Percentiles rank a stretch among this genome's conserved stretches.
These are phyloP conservation scores for Discoglossus pictus DNA, from an alignment of 2,797 vertebrate species.

Conservation along the genomic window DNA sequence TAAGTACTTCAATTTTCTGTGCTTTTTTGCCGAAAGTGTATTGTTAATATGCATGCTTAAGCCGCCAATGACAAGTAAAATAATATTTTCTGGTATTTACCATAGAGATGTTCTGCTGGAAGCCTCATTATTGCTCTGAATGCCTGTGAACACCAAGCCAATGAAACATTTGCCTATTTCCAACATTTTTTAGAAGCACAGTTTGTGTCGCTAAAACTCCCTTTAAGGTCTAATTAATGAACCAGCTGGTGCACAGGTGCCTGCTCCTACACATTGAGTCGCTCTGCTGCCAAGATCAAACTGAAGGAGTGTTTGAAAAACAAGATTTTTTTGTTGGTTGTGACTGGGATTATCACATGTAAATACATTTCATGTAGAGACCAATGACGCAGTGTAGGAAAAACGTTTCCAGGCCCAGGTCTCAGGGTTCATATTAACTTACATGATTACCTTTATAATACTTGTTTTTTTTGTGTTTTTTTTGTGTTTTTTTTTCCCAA, in stretches of 20 bases:
- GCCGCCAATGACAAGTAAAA: constrained; percentile 30
- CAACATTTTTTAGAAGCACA: constrained; percentile 28
- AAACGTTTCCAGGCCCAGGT: background rate
- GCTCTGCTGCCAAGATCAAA: constrained; percentile 31
- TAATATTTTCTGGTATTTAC: constrained; percentile 20
- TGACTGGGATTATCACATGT: background rate
- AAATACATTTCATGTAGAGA: background rate
- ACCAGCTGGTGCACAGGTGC: constrained; percentile 38
- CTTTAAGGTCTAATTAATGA: constrained; percentile 32
- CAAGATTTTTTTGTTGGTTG: constrained; percentile 4
- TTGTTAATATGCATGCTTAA: constrained; percentile 18
- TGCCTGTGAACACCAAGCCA: constrained; percentile 5
- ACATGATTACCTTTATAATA: no score
- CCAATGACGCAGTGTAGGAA: background rate
- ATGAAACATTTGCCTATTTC: constrained; percentile 20
- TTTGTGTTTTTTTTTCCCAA: no score
- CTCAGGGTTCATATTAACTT: no score
- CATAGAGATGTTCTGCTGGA: constrained; percentile 21
- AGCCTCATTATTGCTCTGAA: constrained; percentile 19
- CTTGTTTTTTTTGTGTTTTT: no score
- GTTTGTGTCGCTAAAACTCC: constrained; percentile 23
- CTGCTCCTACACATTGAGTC: constrained; percentile 30
- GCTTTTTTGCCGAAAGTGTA: background rate
- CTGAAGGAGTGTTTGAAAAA: background rate
- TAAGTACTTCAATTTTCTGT: background rate